Percentiles rank a stretch among this genome's conserved stretches.
Evolutionary conservation across 2,797 vertebrate species (phyloP).

Genomic region (Crocidura indochinensis): DNA sequence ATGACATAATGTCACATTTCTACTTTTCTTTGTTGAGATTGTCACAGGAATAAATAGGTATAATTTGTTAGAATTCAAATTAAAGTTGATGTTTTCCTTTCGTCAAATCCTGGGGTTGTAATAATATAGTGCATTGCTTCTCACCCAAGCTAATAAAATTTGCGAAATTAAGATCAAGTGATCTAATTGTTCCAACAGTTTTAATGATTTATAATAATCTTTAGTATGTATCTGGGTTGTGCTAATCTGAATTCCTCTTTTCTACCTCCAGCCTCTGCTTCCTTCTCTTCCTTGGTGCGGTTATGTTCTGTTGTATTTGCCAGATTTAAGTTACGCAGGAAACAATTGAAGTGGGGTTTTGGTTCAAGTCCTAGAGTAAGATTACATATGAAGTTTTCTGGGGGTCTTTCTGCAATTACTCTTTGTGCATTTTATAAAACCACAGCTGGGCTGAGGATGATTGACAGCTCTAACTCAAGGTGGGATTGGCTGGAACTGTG

Average conservation of each 20-base stretch:
- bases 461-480: conserved; percentile 59
- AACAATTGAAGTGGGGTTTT: conserved; percentile 35
- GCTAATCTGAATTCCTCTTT: conserved; percentile 39
- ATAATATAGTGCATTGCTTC: conserved; percentile 46
- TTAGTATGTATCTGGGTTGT: conserved; percentile 58
- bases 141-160: conserved; percentile 64
- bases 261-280: conserved; percentile 20
- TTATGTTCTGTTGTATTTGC: conserved; percentile 62
- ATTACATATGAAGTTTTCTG: conserved; percentile 51
- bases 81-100: conserved; percentile 59
- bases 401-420: conserved; percentile 71
- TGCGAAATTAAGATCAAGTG: conserved; percentile 74
- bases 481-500: not conserved
- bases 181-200: conserved; percentile 75
- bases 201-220: conserved; percentile 75
- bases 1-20: conserved; percentile 47
- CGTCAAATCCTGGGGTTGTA: conserved; percentile 60
- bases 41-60: conserved; percentile 53
- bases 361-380: conserved; percentile 64
- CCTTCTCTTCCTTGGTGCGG: conserved; percentile 33
- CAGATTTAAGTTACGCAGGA: conserved; percentile 37
- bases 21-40: conserved; percentile 46
- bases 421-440: conserved; percentile 69
- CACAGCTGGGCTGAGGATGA: conserved; percentile 46
- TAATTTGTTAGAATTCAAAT: conserved; percentile 78